phyloP scores from a whole-genome alignment of 2,888 invertebrate genomes.

The Euproctis similis region DNA sequence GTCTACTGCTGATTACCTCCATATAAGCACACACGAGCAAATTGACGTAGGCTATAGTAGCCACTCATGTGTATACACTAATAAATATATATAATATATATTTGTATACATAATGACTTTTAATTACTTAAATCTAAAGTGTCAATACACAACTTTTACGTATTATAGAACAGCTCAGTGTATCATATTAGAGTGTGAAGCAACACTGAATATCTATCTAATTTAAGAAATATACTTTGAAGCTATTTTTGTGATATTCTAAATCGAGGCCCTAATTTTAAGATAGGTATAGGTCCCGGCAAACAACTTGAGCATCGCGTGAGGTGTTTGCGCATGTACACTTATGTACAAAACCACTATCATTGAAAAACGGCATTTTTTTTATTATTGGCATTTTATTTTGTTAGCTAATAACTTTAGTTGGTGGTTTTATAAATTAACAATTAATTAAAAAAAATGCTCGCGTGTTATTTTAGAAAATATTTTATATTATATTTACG shows the following conservation, averaged over 20 bases:
- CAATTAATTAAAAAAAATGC: no score
- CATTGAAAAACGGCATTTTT: no score
- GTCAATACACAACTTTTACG: constrained; percentile 70
- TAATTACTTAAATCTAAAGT: constrained; percentile 60
- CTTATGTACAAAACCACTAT: no score
- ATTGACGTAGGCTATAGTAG: constrained; percentile 7
- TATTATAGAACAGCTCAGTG: constrained; percentile 69
- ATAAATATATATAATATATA: constrained; percentile 26
- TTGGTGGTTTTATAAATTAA: no score
- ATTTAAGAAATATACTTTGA: constrained; percentile 62
- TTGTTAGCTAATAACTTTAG: no score
- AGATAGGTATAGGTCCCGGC: no score
- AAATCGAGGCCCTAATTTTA: constrained; percentile 55
- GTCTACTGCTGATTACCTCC: no score
- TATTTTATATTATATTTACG: no score
- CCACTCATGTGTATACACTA: constrained; percentile 14
- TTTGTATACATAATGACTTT: constrained; percentile 62
- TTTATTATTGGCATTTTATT: no score
- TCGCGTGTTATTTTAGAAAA: no score
- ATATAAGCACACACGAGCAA: constrained; percentile 9
- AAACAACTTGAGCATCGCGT: no score
- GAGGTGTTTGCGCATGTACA: no score
- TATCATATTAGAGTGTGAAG: constrained; percentile 56
- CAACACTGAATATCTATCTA: constrained; percentile 68
- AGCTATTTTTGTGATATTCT: constrained; percentile 67